phyloP scores from a whole-genome alignment of 2,797 vertebrate species.

The Sphenopsis melanotis region DNA sequence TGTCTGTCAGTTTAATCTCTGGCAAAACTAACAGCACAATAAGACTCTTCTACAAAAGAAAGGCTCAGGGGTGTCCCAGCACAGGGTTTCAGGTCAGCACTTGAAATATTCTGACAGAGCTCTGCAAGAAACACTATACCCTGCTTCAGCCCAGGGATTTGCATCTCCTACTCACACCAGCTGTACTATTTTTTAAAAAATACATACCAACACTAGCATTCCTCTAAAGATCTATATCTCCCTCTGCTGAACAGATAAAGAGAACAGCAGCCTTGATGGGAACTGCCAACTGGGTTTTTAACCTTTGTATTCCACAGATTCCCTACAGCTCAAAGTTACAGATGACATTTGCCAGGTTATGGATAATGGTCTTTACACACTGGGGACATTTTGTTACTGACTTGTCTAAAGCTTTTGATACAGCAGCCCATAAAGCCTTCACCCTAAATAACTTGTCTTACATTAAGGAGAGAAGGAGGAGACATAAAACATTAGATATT shows the following conservation, averaged over 20 bases:
- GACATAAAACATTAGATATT: constrained; percentile 47
- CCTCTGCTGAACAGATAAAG: constrained; percentile 47
- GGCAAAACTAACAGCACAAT: background rate
- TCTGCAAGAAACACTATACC: background rate
- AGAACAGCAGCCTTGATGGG: constrained; percentile 28
- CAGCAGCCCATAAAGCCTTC: constrained; percentile 51
- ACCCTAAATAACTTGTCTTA: constrained; percentile 38
- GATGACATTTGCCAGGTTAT: constrained; percentile 58
- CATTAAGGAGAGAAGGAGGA: constrained; percentile 17
- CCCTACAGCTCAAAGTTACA: constrained; percentile 52
- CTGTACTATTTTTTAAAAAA: background rate
- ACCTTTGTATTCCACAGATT: constrained; percentile 28
- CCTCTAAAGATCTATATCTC: constrained; percentile 54
- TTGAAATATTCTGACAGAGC: background rate
- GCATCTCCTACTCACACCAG: background rate
- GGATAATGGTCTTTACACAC: constrained; percentile 55
- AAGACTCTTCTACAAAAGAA: background rate
- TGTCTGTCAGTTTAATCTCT: background rate
- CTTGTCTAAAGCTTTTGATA: constrained; percentile 69
- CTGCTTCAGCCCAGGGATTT: background rate
- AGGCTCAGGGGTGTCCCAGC: background rate
- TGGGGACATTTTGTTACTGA: constrained; percentile 53
- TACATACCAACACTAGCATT: background rate
- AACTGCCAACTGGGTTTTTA: constrained; percentile 15
- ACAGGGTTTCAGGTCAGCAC: background rate